Conservation (phyloP, 2,888 invertebrate genomes). For the Caenorhabditis japonica region DNA sequence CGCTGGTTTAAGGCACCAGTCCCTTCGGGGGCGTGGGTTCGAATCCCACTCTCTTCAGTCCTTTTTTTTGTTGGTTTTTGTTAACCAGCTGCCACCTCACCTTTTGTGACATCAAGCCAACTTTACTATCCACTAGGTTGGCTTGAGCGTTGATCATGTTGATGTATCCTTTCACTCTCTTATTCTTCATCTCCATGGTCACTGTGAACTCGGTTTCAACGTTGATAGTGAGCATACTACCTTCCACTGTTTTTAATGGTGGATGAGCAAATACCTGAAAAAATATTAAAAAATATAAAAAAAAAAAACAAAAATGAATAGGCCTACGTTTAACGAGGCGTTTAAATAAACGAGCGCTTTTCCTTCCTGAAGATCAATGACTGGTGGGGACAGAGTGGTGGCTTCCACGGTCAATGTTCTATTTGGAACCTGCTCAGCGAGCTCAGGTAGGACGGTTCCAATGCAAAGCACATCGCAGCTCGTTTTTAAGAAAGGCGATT, state of each 20-base stretch:
- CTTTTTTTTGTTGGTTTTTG: background rate
- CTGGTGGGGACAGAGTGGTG: conserved; percentile 69
- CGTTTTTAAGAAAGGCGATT: conserved; percentile 70
- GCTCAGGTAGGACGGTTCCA: conserved; percentile 72
- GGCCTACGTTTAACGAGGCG: conserved; percentile 66
- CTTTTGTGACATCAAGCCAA: conserved; percentile 72
- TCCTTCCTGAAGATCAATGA: conserved; percentile 66
- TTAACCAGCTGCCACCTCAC: conserved; percentile 44
- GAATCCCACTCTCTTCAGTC: conserved; percentile 82
- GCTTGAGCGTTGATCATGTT: conserved; percentile 72
- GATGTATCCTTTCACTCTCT: conserved; percentile 68
- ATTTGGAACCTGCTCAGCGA: conserved; percentile 65
- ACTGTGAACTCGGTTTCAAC: conserved; percentile 69
- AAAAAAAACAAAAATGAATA: background rate
- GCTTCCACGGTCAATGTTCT: conserved; percentile 66
- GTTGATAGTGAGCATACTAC: conserved; percentile 60
- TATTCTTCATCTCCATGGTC: conserved; percentile 68
- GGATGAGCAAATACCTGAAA: conserved; percentile 62
- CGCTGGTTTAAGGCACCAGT: conserved; percentile 89
- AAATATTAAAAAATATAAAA: background rate
- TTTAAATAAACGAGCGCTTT: conserved; percentile 69
- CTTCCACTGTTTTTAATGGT: conserved; percentile 51
- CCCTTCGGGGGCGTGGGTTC: conserved; percentile 89
- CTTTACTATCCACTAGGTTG: conserved; percentile 65
- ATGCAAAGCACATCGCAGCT: conserved; percentile 74